These are phyloP conservation scores for Pseudoips prasinana DNA, from an alignment of 2,888 invertebrate genomes.

Conservation along the genomic window DNA sequence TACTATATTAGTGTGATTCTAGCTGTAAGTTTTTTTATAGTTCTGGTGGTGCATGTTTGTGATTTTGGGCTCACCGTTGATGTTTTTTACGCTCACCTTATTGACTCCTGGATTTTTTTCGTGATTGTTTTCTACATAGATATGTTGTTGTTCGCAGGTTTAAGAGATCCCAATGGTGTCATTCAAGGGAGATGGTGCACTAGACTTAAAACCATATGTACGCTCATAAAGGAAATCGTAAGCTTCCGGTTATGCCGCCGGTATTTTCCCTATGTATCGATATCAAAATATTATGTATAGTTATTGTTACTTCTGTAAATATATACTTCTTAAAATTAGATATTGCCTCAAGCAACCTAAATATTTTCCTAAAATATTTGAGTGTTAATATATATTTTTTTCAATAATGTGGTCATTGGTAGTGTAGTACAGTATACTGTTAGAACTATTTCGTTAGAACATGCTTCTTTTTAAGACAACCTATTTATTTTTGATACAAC, in stretches of 20 bases:
- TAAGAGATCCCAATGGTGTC: conserved; percentile 44
- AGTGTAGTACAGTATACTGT: conserved; percentile 20
- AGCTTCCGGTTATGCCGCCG: conserved; percentile 21
- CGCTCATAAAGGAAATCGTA: conserved; percentile 28
- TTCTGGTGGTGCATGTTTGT: too few relatives aligned
- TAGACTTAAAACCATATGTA: conserved; percentile 46
- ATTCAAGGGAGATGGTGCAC: conserved; percentile 50
- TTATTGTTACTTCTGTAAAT: conserved; percentile 35
- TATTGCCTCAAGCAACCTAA: conserved; percentile 23
- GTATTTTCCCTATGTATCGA: conserved; percentile 18
- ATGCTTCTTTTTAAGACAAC: too few relatives aligned
- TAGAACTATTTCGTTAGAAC: too few relatives aligned
- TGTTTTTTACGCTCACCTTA: too few relatives aligned
- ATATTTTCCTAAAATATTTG: conserved; percentile 30
- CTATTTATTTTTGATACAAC: too few relatives aligned
- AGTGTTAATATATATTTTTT: conserved; percentile 4
- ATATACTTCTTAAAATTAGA: conserved; percentile 22
- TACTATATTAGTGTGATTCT: too few relatives aligned
- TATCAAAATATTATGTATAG: conserved; percentile 28
- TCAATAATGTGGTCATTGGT: conserved; percentile 8
- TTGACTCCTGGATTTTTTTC: too few relatives aligned
- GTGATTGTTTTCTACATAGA: too few relatives aligned
- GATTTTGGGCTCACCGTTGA: too few relatives aligned
- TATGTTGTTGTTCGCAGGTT: conserved; percentile 43
- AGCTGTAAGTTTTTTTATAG: too few relatives aligned